A percentile compares a stretch with the other conserved stretches of the same genome.
phyloP scores from a whole-genome alignment of 2,113 vertebrate genomes.

The Gnathonemus echidnorhynchus region DNA sequence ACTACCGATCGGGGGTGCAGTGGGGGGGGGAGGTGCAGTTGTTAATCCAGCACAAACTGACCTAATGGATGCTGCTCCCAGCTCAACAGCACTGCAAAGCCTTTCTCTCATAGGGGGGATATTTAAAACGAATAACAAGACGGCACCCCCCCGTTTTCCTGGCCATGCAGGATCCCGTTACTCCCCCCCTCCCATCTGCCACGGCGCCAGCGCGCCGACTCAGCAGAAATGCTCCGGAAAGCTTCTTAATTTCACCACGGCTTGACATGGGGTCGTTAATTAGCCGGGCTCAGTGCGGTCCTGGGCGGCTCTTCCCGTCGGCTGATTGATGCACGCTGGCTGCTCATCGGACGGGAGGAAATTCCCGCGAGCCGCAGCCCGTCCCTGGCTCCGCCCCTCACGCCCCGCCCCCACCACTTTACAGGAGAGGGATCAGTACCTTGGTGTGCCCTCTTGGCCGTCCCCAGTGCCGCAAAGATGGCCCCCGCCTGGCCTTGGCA shows the following conservation, averaged over 20 bases:
- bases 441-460: conserved; percentile 82
- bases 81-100: not conserved
- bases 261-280: conserved; percentile 19
- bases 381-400: not conserved
- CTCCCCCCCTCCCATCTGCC: not conserved
- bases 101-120: not conserved
- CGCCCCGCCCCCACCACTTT: not conserved
- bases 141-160: too few relatives aligned
- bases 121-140: not conserved
- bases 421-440: conserved; percentile 56
- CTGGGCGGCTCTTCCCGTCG: not conserved
- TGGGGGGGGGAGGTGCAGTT: not conserved
- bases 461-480: conserved; percentile 80
- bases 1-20: too few relatives aligned
- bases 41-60: conserved; percentile 16
- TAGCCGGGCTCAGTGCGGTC: not conserved
- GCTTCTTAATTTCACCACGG: not conserved
- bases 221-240: not conserved
- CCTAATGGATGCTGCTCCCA: not conserved
- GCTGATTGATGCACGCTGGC: conserved; percentile 3
- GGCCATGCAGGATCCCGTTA: not conserved
- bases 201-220: not conserved
- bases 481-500: conserved; percentile 80
- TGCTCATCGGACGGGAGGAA: not conserved
- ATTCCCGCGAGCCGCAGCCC: not conserved